Evolutionary conservation across 2,888 invertebrate species (phyloP).

Genomic region (Ormyrus labotus): DNA sequence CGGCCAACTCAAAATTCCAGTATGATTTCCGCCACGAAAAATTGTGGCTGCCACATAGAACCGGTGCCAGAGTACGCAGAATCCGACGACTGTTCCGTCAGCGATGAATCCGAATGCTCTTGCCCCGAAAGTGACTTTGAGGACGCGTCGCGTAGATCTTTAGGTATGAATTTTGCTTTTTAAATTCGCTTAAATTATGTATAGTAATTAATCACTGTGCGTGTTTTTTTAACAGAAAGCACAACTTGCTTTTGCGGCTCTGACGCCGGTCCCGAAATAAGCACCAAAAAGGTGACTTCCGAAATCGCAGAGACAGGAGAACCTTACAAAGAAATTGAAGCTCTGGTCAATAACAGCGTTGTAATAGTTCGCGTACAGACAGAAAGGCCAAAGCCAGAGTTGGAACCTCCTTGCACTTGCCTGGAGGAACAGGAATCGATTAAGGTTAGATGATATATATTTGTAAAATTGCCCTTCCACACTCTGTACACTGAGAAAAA

Average conservation of each 20-base stretch:
- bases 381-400: slow-evolving; percentile 56
- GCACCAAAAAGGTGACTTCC: slow-evolving; percentile 57
- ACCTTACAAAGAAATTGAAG: slow-evolving; percentile 71
- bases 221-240: no score
- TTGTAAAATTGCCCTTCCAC: no score
- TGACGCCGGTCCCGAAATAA: no score
- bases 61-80: no score
- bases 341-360: slow-evolving; percentile 66
- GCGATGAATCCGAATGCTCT: no score
- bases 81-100: no score
- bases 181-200: no score
- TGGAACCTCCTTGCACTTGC: slow-evolving; percentile 70
- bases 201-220: no score
- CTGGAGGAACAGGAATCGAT: slow-evolving; percentile 21
- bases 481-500: no score
- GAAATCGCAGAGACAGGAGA: slow-evolving; percentile 64
- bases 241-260: slow-evolving; percentile 7
- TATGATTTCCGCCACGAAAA: slow-evolving; percentile 64
- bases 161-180: no score
- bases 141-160: no score
- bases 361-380: slow-evolving; percentile 65
- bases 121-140: no score
- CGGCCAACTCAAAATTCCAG: slow-evolving; percentile 30
- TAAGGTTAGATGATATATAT: background rate
- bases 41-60: slow-evolving; percentile 62